phyloP scores from a whole-genome alignment of 2,888 invertebrate genomes.

The Agrilus biguttatus region DNA sequence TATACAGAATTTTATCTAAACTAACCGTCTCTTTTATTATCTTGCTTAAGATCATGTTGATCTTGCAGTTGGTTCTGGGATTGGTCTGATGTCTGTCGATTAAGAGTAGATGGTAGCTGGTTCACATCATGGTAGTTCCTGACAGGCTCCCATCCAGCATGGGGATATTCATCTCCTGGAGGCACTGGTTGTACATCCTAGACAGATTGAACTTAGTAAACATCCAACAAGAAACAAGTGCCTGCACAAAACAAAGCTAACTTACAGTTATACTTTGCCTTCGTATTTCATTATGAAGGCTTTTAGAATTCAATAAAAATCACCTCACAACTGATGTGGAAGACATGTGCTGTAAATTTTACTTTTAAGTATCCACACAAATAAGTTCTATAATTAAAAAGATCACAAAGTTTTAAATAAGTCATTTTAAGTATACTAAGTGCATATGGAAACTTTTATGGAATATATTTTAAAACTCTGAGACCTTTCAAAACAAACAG shows the following conservation, averaged over 20 bases:
- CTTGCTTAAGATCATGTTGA: slow-evolving; percentile 25
- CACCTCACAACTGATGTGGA: slow-evolving; percentile 10
- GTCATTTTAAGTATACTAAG: neutral
- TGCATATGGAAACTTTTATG: neutral
- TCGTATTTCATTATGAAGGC: slow-evolving; percentile 9
- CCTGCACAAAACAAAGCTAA: slow-evolving; percentile 11
- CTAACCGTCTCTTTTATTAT: slow-evolving; percentile 36
- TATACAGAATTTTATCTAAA: slow-evolving; percentile 14
- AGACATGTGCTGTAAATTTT: slow-evolving; percentile 15
- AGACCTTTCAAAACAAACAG: neutral
- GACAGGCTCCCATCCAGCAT: slow-evolving; percentile 17
- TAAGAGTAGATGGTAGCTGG: slow-evolving; percentile 7
- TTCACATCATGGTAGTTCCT: slow-evolving; percentile 9
- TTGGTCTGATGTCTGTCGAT: slow-evolving; percentile 19
- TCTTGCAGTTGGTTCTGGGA: slow-evolving; percentile 13
- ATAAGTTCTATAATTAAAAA: slow-evolving; percentile 2
- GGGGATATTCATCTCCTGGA: slow-evolving; percentile 14
- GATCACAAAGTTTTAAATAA: neutral
- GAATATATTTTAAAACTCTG: neutral
- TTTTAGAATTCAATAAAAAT: slow-evolving; percentile 10
- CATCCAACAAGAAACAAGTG: slow-evolving; percentile 1
- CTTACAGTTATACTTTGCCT: slow-evolving; percentile 12
- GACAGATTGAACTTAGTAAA: slow-evolving; percentile 10
- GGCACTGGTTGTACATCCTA: slow-evolving; percentile 16
- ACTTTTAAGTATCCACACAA: slow-evolving; percentile 9